A percentile compares a stretch with the other conserved stretches of the same genome.
Conservation (phyloP, 2,113 vertebrate species). For the Sprattus sprattus region DNA sequence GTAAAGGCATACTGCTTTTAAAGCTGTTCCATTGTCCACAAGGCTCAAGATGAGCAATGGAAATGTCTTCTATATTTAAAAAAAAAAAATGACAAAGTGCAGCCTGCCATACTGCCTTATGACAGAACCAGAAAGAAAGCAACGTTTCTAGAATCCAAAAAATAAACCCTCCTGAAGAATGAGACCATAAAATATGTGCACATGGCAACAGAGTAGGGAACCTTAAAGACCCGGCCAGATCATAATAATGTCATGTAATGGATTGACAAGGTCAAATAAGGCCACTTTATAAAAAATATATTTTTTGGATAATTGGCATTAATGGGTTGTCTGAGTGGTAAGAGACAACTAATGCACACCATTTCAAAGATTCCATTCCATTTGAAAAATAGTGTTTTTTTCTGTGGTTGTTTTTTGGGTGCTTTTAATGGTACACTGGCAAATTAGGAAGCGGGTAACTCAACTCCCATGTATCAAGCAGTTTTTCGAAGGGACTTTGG, state of each 20-base stretch:
- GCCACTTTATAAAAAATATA: conserved; percentile 39
- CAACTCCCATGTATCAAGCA: conserved; percentile 6
- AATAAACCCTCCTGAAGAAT: not conserved
- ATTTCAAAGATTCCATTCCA: conserved; percentile 60
- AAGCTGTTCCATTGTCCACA: conserved; percentile 29
- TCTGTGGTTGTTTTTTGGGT: conserved; percentile 21
- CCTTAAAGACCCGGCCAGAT: conserved; percentile 25
- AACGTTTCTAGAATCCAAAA: not conserved
- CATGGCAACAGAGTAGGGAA: conserved; percentile 27
- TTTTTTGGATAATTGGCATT: conserved; percentile 45
- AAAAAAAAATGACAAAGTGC: not conserved
- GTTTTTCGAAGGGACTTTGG: not conserved
- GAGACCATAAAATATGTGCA: conserved; percentile 28
- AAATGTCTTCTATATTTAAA: not conserved
- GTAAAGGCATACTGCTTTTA: conserved; percentile 44
- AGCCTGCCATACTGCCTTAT: not conserved
- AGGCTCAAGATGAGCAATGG: not conserved
- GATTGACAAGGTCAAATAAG: conserved; percentile 49
- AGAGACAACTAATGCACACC: conserved; percentile 48
- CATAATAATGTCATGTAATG: conserved; percentile 39
- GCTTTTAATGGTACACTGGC: conserved; percentile 16
- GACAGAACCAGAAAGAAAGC: not conserved
- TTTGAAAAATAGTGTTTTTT: conserved; percentile 45
- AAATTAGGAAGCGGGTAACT: conserved; percentile 4
- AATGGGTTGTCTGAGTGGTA: conserved; percentile 45